A percentile compares a stretch with the other conserved stretches of the same genome.
These are phyloP conservation scores for Cyclopterus lumpus DNA, from an alignment of 2,797 vertebrate genomes.

Conservation along the genomic window DNA sequence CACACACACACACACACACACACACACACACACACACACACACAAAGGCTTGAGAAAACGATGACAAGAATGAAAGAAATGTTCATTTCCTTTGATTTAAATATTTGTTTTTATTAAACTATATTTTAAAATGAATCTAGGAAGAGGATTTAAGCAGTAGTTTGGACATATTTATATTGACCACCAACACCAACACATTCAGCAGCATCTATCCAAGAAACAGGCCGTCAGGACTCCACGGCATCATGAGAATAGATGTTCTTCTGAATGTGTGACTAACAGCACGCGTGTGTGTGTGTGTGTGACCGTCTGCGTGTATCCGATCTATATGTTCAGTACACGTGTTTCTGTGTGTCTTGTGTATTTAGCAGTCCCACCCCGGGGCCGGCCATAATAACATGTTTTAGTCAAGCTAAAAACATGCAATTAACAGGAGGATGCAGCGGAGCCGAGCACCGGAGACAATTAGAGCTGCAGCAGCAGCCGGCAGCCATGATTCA, in stretches of 20 bases:
- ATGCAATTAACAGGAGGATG: slow-evolving; percentile 60
- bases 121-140: neutral
- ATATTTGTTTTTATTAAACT: neutral
- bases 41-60: neutral
- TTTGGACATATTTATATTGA: neutral
- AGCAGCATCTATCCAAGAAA: slow-evolving; percentile 22
- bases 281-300: neutral
- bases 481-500: slow-evolving; percentile 53
- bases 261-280: neutral
- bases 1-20: no score
- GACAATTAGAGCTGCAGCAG: slow-evolving; percentile 61
- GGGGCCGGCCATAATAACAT: slow-evolving; percentile 61
- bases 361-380: slow-evolving; percentile 34
- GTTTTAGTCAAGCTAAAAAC: slow-evolving; percentile 67
- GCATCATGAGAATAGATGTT: neutral
- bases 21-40: no score
- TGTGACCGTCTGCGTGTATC: neutral
- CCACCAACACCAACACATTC: neutral
- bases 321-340: neutral
- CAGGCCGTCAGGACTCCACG: neutral
- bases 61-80: neutral
- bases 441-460: slow-evolving; percentile 49
- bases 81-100: neutral
- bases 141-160: neutral
- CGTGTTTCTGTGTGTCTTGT: neutral